Base-by-base conservation (phyloP, 2,888 invertebrate genomes). In the Cylloceria caligata region DNA sequence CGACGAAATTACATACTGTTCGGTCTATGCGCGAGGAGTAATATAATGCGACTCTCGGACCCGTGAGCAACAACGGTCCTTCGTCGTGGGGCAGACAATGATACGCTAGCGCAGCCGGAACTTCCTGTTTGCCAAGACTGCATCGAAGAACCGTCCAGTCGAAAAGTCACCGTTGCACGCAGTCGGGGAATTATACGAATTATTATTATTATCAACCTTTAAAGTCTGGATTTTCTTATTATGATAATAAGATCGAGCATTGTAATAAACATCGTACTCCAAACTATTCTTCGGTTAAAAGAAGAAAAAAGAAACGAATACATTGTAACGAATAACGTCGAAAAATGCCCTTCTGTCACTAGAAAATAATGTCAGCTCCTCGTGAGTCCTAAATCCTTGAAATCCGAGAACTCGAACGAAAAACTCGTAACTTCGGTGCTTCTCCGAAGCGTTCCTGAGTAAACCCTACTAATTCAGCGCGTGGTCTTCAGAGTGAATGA, bases 111-210 rank as follows among this genome's bases (percentile, higher is more conserved):
- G 68, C 65, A 62, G 57, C 77, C 68, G 77, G 77, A 81, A 81
- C 81, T 81, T 81, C 81, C 81, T 72, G 73, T 81, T 81, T 62
- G 67, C 64, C 73, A 57, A 74, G 81, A 81, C 67, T 71, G 71
- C 65, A 42, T 9, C 55, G 52, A 36, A 67, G 69, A 64, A 47
- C 9, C 73, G 64, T 68, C 69, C 60, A 45, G 47, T 52, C 72
- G 64, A 73, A 68, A 77, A 81, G 72, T 73, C 81, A 69, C 77
- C 72, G 77, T 77, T 77, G 77, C 80, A 69, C 68, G 76, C 49
- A 49, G 52, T 49, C 60, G 30, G 62, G 42, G 55, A 49, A 36
- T 65, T 19, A 21, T 19, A 36, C 16, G n/a, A 39, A 62, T 45
- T 68, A 77, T 57, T 47, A 52, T 49, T 69, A 30, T 64, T 36